These are phyloP conservation scores for Aricia artaxerxes DNA, from an alignment of 2,888 invertebrate genomes.

Conservation along the genomic window DNA sequence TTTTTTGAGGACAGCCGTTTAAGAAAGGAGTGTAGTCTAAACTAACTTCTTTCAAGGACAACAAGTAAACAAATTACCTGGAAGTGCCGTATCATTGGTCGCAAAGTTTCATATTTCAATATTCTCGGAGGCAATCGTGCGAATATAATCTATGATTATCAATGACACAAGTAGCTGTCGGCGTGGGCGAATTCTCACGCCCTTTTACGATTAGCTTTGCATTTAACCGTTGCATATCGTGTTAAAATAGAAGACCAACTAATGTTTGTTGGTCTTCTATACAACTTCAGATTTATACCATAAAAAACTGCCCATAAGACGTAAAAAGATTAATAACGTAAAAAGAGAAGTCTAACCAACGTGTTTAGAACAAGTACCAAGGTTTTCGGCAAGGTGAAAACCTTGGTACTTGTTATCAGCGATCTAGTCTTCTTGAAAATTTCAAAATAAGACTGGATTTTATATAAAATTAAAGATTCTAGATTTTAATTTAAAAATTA, in stretches of 20 bases:
- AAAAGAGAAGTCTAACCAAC: too few relatives aligned
- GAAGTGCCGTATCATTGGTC: not conserved
- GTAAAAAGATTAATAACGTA: too few relatives aligned
- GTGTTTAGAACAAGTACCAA: not conserved
- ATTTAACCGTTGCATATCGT: not conserved
- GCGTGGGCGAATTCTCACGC: slow-evolving; percentile 29
- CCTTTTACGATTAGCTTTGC: slow-evolving; percentile 1
- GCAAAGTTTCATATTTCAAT: slow-evolving; percentile 12
- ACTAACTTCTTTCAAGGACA: not conserved
- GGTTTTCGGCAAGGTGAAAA: not conserved
- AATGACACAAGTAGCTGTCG: slow-evolving; percentile 13
- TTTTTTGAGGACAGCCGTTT: too few relatives aligned
- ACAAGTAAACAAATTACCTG: not conserved
- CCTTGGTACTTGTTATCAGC: not conserved
- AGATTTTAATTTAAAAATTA: too few relatives aligned
- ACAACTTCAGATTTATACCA: too few relatives aligned
- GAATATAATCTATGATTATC: slow-evolving; percentile 21
- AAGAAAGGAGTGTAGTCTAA: not conserved
- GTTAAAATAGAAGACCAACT: not conserved
- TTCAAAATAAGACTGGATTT: not conserved
- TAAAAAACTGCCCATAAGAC: too few relatives aligned
- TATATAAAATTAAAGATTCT: not conserved
- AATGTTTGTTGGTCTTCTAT: too few relatives aligned
- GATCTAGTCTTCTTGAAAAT: not conserved
- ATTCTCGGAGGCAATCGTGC: slow-evolving; percentile 6